Percentiles rank a stretch among this genome's conserved stretches.
phyloP scores from a whole-genome alignment of 2,113 vertebrate species.

The Elgaria multicarinata region DNA sequence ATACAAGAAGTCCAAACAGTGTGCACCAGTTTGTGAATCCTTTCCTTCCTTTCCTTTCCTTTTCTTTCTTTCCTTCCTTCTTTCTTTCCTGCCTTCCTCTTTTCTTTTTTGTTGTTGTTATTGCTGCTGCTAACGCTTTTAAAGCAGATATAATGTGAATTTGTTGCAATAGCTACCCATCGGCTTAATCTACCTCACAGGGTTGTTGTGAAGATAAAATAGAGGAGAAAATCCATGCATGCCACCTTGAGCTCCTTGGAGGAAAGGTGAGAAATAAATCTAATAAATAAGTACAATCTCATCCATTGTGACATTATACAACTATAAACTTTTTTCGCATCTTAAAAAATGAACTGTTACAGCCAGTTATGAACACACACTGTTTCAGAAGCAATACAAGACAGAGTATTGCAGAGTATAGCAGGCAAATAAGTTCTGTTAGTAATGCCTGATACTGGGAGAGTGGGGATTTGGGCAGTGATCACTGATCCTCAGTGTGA shows the following conservation, averaged over 20 bases:
- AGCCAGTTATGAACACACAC: not conserved
- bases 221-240: not conserved
- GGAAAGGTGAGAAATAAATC: not conserved
- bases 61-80: too few relatives aligned
- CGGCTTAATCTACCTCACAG: not conserved
- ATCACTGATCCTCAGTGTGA: not conserved
- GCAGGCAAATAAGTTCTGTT: not conserved
- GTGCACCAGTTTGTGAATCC: too few relatives aligned
- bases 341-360: not conserved
- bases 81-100: too few relatives aligned
- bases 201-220: not conserved
- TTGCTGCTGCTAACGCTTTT: too few relatives aligned
- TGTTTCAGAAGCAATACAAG: not conserved
- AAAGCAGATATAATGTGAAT: too few relatives aligned
- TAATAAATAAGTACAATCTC: not conserved
- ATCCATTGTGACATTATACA: not conserved
- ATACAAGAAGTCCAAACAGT: too few relatives aligned
- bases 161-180: too few relatives aligned
- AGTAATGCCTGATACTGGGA: not conserved
- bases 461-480: not conserved
- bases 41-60: too few relatives aligned
- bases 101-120: too few relatives aligned
- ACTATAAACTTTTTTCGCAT: too few relatives aligned
- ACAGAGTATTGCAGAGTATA: not conserved
- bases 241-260: not conserved